phyloP scores from a whole-genome alignment of 2,888 invertebrate genomes.

The Caenorhabditis angaria region DNA sequence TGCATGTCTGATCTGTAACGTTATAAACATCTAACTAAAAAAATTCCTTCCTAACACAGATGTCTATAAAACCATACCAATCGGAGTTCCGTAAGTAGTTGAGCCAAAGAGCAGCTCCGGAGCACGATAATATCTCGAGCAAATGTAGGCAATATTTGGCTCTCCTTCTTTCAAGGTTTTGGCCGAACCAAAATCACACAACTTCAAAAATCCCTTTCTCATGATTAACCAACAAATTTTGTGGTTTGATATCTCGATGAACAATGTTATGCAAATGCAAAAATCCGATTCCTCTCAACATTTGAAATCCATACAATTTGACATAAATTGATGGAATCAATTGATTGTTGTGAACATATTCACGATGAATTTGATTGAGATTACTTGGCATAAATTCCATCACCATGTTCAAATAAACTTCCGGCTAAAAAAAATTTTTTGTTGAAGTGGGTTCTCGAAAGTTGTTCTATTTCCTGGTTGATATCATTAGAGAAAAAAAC shows the following conservation, averaged over 20 bases:
- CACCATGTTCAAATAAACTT: conserved; percentile 35
- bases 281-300: conserved; percentile 43
- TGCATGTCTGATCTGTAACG: no score
- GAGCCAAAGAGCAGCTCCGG: conserved; percentile 60
- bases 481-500: no score
- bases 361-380: conserved; percentile 26
- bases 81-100: conserved; percentile 31
- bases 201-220: conserved; percentile 55
- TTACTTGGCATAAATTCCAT: conserved; percentile 51
- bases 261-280: conserved; percentile 43
- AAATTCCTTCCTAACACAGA: no score
- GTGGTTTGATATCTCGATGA: conserved; percentile 54
- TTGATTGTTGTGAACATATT: conserved; percentile 21
- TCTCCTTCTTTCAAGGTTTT: conserved; percentile 45
- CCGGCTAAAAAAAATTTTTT: conserved; percentile 4
- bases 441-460: background rate
- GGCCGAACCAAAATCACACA: conserved; percentile 65
- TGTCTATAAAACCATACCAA: conserved; percentile 24
- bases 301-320: conserved; percentile 49
- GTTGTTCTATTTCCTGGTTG: background rate
- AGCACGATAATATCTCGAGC: conserved; percentile 60
- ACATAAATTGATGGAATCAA: conserved; percentile 25
- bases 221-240: conserved; percentile 59
- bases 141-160: conserved; percentile 51
- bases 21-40: background rate